phyloP scores from a whole-genome alignment of 92 coral and sea anemone species.

The Plumapathes pennacea region DNA sequence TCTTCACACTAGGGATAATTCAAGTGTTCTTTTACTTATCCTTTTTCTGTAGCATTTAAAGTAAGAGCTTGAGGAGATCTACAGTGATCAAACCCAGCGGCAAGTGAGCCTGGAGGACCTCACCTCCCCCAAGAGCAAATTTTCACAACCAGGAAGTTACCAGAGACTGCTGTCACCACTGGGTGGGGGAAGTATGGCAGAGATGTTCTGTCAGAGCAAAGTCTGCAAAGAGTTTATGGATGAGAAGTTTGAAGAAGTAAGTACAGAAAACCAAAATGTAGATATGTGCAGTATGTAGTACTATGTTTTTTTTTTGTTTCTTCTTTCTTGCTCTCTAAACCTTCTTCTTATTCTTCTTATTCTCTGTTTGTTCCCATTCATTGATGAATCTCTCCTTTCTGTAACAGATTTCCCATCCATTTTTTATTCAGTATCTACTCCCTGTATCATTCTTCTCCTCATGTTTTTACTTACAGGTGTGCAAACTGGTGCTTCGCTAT shows the following conservation, averaged over 20 bases:
- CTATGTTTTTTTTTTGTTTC: too few species aligned
- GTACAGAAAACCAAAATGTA: too few species aligned
- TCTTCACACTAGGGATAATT: too few species aligned
- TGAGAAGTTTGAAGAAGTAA: slow-evolving; percentile 89
- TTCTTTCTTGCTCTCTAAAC: too few species aligned
- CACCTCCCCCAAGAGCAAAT: slow-evolving; percentile 92
- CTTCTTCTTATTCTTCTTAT: too few species aligned
- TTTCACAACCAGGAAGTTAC: slow-evolving; percentile 77
- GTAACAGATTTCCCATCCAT: too few species aligned
- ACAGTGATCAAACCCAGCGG: slow-evolving; percentile 84
- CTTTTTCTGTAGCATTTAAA: slow-evolving; percentile 55
- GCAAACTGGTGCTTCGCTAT: slow-evolving; percentile 75
- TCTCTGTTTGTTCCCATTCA: too few species aligned
- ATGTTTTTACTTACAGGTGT: too few species aligned
- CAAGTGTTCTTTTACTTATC: background rate
- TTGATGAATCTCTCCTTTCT: too few species aligned
- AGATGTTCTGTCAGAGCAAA: slow-evolving; percentile 86
- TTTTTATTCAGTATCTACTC: too few species aligned
- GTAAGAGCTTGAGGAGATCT: slow-evolving; percentile 90
- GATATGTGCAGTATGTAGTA: too few species aligned
- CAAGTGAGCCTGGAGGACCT: slow-evolving; percentile 79
- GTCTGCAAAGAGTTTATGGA: slow-evolving; percentile 95
- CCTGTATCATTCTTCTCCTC: too few species aligned
- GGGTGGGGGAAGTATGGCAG: slow-evolving; percentile 66
- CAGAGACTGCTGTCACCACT: slow-evolving; percentile 70